These are phyloP conservation scores for Zootermopsis nevadensis DNA, from an alignment of 2,888 invertebrate species.

Conservation along the genomic window DNA sequence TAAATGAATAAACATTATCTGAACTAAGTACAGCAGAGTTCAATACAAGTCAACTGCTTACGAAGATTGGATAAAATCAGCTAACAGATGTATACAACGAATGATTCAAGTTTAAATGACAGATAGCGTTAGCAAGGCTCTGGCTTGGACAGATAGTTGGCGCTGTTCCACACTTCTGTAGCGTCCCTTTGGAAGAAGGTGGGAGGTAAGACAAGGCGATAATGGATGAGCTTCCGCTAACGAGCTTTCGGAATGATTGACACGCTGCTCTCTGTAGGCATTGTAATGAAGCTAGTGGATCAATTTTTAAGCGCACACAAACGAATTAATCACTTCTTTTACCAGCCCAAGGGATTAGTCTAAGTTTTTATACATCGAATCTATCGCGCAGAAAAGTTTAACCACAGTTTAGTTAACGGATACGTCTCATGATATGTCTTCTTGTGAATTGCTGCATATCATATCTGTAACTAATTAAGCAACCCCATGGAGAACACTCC, in stretches of 20 bases:
- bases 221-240: conserved; percentile 28
- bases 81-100: not conserved
- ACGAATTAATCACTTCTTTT: not conserved
- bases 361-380: not conserved
- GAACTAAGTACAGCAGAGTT: too few relatives aligned
- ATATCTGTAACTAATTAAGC: not conserved
- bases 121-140: not conserved
- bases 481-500: too few relatives aligned
- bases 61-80: too few relatives aligned
- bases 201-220: conserved; percentile 45
- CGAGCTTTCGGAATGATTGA: conserved; percentile 37
- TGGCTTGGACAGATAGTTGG: not conserved
- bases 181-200: conserved; percentile 43
- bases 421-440: not conserved
- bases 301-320: conserved; percentile 23
- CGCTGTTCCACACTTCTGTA: not conserved
- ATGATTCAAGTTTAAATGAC: conserved; percentile 15
- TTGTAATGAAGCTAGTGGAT: conserved; percentile 14
- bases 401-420: not conserved
- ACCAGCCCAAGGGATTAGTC: conserved; percentile 13
- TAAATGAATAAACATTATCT: too few relatives aligned
- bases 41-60: too few relatives aligned
- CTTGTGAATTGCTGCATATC: not conserved
- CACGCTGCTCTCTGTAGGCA: conserved; percentile 31
- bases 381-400: not conserved